These are phyloP conservation scores for Hirundo rustica DNA, from an alignment of 2,797 vertebrate genomes.

Conservation along the genomic window DNA sequence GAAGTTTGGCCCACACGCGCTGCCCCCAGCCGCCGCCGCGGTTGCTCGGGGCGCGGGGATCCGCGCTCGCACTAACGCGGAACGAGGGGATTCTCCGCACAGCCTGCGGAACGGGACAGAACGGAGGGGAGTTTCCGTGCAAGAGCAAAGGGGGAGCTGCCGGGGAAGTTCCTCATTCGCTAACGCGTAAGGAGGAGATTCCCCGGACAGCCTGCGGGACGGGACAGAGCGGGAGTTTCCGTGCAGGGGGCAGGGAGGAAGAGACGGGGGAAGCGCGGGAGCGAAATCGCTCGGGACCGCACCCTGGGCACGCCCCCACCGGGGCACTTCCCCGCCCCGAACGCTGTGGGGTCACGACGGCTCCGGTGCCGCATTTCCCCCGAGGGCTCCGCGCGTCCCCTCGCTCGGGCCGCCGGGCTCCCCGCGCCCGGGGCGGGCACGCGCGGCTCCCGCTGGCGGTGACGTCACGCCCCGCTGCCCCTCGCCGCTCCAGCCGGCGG, in stretches of 20 bases:
- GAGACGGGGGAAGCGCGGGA: background rate
- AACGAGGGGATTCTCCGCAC: background rate
- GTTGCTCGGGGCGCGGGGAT: too few species aligned
- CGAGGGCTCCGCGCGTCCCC: background rate
- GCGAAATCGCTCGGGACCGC: background rate
- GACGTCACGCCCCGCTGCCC: constrained; percentile 6
- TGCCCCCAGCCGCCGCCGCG: background rate
- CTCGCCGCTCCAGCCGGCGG: background rate
- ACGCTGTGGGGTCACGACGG: rapidly evolving
- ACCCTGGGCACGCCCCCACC: background rate
- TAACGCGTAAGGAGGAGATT: background rate
- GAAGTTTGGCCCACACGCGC: background rate
- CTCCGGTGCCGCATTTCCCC: too few species aligned
- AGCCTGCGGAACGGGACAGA: background rate
- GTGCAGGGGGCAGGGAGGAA: background rate
- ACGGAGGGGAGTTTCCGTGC: background rate
- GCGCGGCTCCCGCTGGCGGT: background rate
- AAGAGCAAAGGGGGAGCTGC: background rate
- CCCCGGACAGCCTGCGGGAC: background rate
- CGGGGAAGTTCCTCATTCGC: background rate
- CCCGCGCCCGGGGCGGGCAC: background rate
- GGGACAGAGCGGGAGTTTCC: background rate
- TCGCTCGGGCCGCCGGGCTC: background rate
- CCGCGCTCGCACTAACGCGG: background rate
- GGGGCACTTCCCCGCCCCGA: background rate